Percentiles rank a stretch among this genome's conserved stretches.
These are phyloP conservation scores for Pipistrellus kuhlii DNA, from an alignment of 2,797 vertebrate species.

Conservation along the genomic window DNA sequence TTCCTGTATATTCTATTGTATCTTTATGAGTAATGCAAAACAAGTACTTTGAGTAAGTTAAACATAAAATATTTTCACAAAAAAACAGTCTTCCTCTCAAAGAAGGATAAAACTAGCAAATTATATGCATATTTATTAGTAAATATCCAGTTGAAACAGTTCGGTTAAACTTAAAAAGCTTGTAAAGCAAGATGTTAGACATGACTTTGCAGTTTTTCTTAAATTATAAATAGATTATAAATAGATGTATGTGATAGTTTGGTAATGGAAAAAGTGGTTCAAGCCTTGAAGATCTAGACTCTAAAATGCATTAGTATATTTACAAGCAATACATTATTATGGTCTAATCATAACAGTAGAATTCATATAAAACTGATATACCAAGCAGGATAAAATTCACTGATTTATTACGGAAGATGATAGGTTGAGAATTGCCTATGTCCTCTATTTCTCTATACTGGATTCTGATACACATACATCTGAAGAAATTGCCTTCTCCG, in stretches of 20 bases:
- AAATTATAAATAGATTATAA: neutral
- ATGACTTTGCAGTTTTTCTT: neutral
- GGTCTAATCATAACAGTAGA: neutral
- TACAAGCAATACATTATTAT: neutral
- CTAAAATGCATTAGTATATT: neutral
- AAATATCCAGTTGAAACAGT: neutral
- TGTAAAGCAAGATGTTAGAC: neutral
- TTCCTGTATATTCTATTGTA: neutral
- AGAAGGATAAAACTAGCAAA: neutral
- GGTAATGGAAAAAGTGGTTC: neutral
- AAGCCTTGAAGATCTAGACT: neutral
- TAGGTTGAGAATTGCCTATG: neutral
- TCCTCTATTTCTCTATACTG: neutral
- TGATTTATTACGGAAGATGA: neutral
- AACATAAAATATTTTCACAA: neutral
- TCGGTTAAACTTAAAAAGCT: neutral
- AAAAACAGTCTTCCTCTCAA: neutral
- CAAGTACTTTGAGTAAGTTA: neutral
- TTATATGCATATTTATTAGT: neutral
- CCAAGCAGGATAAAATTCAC: neutral
- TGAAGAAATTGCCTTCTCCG: neutral
- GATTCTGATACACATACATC: neutral
- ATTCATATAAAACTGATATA: neutral
- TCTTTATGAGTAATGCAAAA: neutral
- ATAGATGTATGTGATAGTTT: neutral